phyloP scores from a whole-genome alignment of 2,797 vertebrate species.

The Bufotes viridis region DNA sequence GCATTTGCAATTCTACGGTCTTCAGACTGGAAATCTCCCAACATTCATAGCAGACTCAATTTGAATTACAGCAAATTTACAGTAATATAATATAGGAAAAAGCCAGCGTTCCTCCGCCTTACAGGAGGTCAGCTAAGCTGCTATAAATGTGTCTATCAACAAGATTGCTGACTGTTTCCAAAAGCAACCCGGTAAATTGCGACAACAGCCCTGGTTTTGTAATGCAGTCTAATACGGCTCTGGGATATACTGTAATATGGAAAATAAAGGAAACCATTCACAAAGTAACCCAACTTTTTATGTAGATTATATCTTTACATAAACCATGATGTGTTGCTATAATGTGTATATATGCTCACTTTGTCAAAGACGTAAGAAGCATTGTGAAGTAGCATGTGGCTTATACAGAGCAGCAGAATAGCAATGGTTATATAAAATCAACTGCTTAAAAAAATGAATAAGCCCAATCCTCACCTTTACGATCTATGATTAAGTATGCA shows the following conservation, averaged over 20 bases:
- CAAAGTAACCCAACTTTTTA: not conserved
- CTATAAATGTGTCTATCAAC: not conserved
- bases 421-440: not conserved
- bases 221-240: not conserved
- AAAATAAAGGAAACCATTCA: not conserved
- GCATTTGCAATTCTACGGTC: not conserved
- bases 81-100: not conserved
- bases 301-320: no score
- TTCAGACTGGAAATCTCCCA: not conserved
- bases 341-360: not conserved
- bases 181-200: not conserved
- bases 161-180: not conserved
- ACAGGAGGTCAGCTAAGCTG: not conserved
- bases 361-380: not conserved
- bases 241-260: not conserved
- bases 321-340: no score
- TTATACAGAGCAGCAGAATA: not conserved
- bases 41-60: not conserved
- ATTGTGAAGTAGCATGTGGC: not conserved
- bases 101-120: not conserved
- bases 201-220: not conserved
- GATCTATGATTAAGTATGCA: not conserved
- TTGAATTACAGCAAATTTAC: not conserved
- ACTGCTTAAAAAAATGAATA: not conserved
- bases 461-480: not conserved